Percentiles rank a stretch among this genome's conserved stretches.
phyloP scores from a whole-genome alignment of 2,797 vertebrate species.

The Carcharodon carcharias region DNA sequence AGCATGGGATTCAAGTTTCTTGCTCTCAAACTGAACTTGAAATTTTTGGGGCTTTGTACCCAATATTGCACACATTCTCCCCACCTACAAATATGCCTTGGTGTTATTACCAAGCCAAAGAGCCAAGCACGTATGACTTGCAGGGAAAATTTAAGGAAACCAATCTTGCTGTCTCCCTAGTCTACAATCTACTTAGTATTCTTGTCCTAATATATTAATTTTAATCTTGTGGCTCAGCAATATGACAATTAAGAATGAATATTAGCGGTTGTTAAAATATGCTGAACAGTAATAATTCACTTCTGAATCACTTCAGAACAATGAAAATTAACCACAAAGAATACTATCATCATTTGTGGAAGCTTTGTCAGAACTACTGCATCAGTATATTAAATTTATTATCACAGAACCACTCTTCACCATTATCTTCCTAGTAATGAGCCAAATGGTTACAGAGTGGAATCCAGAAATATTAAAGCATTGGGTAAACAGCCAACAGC shows the following conservation, averaged over 20 bases:
- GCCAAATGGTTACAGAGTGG: not conserved
- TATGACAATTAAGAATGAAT: not conserved
- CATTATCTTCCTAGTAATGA: not conserved
- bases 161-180: not conserved
- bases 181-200: not conserved
- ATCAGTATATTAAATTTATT: not conserved
- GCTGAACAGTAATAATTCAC: not conserved
- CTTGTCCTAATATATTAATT: not conserved
- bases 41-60: not conserved
- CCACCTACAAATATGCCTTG: not conserved
- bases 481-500: not conserved
- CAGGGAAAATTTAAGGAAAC: not conserved
- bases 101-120: not conserved
- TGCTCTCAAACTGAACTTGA: too few species aligned
- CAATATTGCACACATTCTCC: not conserved
- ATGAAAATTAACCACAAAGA: not conserved
- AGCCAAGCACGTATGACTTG: not conserved
- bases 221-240: not conserved
- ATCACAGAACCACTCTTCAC: not conserved
- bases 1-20: too few species aligned
- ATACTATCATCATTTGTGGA: not conserved
- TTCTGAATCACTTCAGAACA: not conserved
- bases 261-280: not conserved
- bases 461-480: not conserved
- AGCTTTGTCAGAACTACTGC: not conserved